Evolutionary conservation across 1,140 invertebrate genomes (phyloP).

Genomic region (Asbolus verrucosus): DNA sequence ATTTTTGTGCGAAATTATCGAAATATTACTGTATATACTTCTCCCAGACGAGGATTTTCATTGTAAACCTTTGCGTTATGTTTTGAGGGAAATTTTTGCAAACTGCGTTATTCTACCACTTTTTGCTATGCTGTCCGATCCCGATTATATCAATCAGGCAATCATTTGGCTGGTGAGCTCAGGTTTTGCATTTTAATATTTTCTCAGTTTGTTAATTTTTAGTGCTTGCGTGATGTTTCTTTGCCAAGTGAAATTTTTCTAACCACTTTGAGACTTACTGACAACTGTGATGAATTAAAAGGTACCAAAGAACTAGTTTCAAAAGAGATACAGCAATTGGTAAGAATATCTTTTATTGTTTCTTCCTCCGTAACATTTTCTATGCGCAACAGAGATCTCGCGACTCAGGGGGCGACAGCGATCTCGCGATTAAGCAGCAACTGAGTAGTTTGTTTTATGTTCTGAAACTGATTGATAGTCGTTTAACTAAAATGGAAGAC

Average conservation of each 20-base stretch:
- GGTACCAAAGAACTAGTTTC: conserved; percentile 83
- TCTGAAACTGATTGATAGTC: conserved; percentile 78
- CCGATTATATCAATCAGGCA: conserved; percentile 94
- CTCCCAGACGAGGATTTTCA: conserved; percentile 88
- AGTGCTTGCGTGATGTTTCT: conserved; percentile 81
- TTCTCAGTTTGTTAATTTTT: conserved; percentile 59
- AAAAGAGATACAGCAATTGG: conserved; percentile 82
- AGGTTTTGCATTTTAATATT: conserved; percentile 3
- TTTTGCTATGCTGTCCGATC: conserved; percentile 87
- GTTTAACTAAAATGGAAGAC: conserved; percentile 74
- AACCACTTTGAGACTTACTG: conserved; percentile 81
- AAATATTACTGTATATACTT: conserved; percentile 87
- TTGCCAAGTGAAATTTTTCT: conserved; percentile 87
- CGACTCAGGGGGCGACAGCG: conserved; percentile 87
- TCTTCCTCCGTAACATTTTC: neutral
- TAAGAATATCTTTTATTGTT: conserved; percentile 62
- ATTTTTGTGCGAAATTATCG: conserved; percentile 85
- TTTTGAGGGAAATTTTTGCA: conserved; percentile 85
- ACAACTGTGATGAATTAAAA: conserved; percentile 83
- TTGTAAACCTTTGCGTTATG: conserved; percentile 81
- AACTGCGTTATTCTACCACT: conserved; percentile 84
- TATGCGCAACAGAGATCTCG: conserved; percentile 74
- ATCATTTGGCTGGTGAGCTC: conserved; percentile 86
- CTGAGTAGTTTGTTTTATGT: conserved; percentile 89
- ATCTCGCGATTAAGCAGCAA: conserved; percentile 87